phyloP scores from a whole-genome alignment of 2,113 vertebrate genomes.

The Crotophaga sulcirostris region DNA sequence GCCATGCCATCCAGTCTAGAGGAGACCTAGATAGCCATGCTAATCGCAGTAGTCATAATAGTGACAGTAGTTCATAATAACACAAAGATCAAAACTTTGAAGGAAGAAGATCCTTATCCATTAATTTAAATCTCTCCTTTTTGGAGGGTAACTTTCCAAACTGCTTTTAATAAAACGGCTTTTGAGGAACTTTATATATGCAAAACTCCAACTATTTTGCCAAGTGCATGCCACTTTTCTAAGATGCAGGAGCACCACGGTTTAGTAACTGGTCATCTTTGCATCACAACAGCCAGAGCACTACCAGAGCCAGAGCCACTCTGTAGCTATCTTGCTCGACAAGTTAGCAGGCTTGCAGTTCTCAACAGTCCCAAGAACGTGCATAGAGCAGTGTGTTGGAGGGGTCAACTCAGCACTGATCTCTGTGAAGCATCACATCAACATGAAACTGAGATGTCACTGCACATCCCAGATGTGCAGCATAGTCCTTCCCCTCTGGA shows the following conservation, averaged over 20 bases:
- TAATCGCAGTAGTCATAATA: not conserved
- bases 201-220: not conserved
- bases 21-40: not conserved
- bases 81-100: not conserved
- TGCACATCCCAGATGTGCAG: not conserved
- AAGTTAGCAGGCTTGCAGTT: not conserved
- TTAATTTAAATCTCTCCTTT: not conserved
- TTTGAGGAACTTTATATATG: not conserved
- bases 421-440: not conserved
- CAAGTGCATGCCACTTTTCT: not conserved
- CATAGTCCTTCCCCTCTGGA: not conserved
- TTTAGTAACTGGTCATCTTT: not conserved
- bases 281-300: not conserved
- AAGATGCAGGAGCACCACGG: accelerated
- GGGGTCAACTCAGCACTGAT: not conserved
- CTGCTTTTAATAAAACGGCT: not conserved
- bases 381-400: not conserved
- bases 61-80: not conserved
- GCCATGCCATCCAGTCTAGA: not conserved
- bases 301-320: not conserved
- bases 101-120: not conserved
- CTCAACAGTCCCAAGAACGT: not conserved
- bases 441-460: not conserved
- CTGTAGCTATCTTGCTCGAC: not conserved
- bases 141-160: not conserved